Evolutionary conservation across 2,888 invertebrate species (phyloP), one percentile per base, ranked within the genome.

Genomic region (Gerris lacustris): DNA sequence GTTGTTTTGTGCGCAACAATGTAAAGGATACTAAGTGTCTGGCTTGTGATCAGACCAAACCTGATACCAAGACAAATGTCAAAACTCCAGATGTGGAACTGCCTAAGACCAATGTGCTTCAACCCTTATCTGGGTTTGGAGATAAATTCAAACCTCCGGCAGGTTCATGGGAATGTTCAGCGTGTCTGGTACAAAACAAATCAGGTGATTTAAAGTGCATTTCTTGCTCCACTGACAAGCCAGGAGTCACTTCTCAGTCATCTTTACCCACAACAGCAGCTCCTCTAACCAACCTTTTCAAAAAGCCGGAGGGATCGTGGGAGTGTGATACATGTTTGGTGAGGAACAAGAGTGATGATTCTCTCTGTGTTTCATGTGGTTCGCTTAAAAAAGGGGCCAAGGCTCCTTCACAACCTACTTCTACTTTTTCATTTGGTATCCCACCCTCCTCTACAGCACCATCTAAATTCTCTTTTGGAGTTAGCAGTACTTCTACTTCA

Each of bases 241-340:
- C 45, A 17, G 67, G 44, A 9, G 68, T 7, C 5, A 66, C 69
- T 5, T 45, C 67, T 55, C 9, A 55, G 44, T 69, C 72, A 47
- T 71, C 66, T 62, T 55, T 68, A 47, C 67, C 72, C 45, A 55
- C 72, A 6, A 55, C 64, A 43, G 66, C 72, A 18, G 72, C 71
- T 17, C 69, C 71, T 11, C 79, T 80, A 73, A 80, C 79, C 2
- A 77, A 79, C 72, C 76, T 79, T 70, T 82, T 82, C 68, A 81
- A 81, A 73, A 80, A 80, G 71, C 79, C 82, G 2, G 75, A 79
- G 44, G 81, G 81, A 63, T 82, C 83, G 62, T 88, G 87, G 88
- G 84, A 84, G 72, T 88, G 88, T 77, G 79, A 80, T 15, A 83
- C 82, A 18, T 88, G 88, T 77, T 83, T 86, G 83, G 82, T 87